Evolutionary conservation across 1,140 invertebrate genomes (phyloP).

Genomic region (Lepidotrigona ventralis): DNA sequence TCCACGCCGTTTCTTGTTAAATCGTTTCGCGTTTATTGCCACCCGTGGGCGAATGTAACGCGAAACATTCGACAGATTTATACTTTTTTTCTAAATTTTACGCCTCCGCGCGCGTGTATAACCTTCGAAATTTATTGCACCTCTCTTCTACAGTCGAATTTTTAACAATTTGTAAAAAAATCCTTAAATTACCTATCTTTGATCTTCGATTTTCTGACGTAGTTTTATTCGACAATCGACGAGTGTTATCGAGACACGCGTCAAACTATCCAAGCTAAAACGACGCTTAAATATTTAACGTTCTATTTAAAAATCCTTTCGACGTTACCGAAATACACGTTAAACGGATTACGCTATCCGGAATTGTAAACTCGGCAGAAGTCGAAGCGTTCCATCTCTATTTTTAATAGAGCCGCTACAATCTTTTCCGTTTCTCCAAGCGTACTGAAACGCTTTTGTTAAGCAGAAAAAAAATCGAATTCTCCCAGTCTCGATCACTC

Average conservation of each 20-base stretch:
- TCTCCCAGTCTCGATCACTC: not conserved
- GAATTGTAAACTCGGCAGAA: not conserved
- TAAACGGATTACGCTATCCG: not conserved
- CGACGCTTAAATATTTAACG: not conserved
- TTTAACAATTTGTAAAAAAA: too few species aligned
- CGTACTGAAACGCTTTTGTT: not conserved
- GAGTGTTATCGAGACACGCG: not conserved
- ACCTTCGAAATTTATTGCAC: not conserved
- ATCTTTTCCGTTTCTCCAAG: not conserved
- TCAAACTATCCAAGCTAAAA: not conserved
- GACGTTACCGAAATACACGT: not conserved
- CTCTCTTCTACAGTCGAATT: too few species aligned
- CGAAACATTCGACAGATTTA: not conserved
- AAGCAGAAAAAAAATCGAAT: not conserved
- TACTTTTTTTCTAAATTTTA: not conserved
- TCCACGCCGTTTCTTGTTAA: not conserved
- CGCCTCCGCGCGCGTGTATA: not conserved
- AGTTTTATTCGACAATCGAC: not conserved
- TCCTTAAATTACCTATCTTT: too few species aligned
- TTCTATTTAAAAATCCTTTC: not conserved
- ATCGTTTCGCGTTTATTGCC: not conserved
- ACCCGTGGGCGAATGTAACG: not conserved
- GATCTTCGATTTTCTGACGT: not conserved
- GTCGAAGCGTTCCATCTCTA: conserved; percentile 2
- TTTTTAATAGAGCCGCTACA: conserved; percentile 18